Evolutionary conservation across 2,797 vertebrate species (phyloP).

Genomic region (Picus viridis): DNA sequence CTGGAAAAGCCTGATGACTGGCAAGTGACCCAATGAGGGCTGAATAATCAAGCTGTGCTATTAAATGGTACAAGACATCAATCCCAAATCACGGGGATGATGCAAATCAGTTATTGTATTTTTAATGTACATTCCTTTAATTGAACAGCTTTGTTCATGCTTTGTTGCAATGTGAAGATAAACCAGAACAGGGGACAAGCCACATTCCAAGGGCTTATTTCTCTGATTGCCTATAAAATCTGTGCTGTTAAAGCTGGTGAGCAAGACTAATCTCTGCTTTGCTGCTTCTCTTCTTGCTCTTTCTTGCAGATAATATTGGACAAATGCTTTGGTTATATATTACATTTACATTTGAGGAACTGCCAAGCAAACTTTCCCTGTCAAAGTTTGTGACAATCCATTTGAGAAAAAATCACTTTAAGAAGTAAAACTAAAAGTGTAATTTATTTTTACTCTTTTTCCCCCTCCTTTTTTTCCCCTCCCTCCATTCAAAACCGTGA

Average conservation of each 20-base stretch:
- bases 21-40: slow-evolving; percentile 1
- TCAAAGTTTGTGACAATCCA: neutral
- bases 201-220: slow-evolving; percentile 24
- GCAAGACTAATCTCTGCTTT: slow-evolving; percentile 24
- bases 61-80: slow-evolving; percentile 65
- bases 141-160: slow-evolving; percentile 54
- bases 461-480: neutral
- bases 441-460: neutral
- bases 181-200: slow-evolving; percentile 35
- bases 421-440: neutral
- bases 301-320: slow-evolving; percentile 4
- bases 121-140: slow-evolving; percentile 65
- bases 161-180: slow-evolving; percentile 65
- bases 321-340: neutral
- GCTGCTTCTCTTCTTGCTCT: slow-evolving; percentile 22
- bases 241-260: neutral
- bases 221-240: slow-evolving; percentile 62
- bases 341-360: neutral
- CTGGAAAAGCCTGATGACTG: slow-evolving; percentile 46
- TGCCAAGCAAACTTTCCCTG: slow-evolving; percentile 2
- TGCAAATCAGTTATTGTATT: slow-evolving; percentile 67
- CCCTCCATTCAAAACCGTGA: neutral
- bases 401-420: neutral
- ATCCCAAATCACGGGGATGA: slow-evolving; percentile 59
- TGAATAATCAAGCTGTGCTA: slow-evolving; percentile 56